phyloP scores from a whole-genome alignment of 2,113 vertebrate species.

The Chionodraco myersi region DNA sequence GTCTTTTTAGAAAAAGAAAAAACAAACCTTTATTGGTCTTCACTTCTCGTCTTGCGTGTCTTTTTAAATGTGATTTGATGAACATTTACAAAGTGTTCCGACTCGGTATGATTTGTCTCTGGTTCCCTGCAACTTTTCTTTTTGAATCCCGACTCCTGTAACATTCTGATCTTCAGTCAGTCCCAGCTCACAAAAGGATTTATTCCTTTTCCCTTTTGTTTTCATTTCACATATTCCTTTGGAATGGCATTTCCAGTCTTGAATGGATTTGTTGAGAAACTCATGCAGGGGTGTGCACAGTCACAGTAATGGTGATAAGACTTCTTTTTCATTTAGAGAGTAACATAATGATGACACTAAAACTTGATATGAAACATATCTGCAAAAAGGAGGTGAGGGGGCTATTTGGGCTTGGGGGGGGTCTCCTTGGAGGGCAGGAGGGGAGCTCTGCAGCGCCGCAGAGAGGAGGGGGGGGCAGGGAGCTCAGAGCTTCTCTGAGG shows the following conservation, averaged over 20 bases:
- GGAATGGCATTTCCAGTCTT: constrained; percentile 88
- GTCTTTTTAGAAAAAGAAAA: constrained; percentile 77
- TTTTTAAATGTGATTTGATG: constrained; percentile 80
- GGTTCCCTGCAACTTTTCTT: constrained; percentile 71
- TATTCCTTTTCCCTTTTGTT: constrained; percentile 77
- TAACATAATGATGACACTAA: constrained; percentile 98
- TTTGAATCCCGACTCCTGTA: constrained; percentile 70
- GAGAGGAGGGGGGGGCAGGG: constrained; percentile 71
- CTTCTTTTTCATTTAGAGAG: constrained; percentile 92
- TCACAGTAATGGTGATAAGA: constrained; percentile 94
- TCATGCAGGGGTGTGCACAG: constrained; percentile 98
- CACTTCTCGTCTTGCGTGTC: constrained; percentile 73
- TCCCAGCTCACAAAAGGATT: constrained; percentile 77
- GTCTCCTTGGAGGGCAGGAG: constrained; percentile 82
- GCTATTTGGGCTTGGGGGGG: constrained; percentile 80
- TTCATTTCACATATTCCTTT: constrained; percentile 81
- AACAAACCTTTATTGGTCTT: constrained; percentile 77
- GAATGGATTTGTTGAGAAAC: constrained; percentile 90
- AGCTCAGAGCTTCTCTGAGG: constrained; percentile 98
- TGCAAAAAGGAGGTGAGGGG: constrained; percentile 91
- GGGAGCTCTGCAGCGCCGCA: constrained; percentile 76
- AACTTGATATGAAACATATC: constrained; percentile 97
- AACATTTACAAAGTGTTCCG: constrained; percentile 85
- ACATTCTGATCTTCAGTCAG: constrained; percentile 79
- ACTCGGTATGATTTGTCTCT: constrained; percentile 74